These are phyloP conservation scores for Amphiprion clarkii DNA, from an alignment of 2,797 vertebrate genomes.

Conservation along the genomic window DNA sequence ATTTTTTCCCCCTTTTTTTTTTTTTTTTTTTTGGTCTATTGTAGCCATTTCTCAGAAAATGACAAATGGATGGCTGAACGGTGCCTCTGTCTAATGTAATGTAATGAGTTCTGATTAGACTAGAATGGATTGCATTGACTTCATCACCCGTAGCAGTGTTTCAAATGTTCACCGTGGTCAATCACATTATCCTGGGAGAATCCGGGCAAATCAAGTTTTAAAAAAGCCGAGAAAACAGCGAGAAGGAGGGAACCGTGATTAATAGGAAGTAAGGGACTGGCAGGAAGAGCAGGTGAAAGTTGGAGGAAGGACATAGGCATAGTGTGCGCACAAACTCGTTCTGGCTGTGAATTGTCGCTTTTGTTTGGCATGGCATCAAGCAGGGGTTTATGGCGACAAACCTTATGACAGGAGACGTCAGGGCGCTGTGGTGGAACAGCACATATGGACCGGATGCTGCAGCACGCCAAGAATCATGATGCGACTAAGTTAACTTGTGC, in stretches of 20 bases:
- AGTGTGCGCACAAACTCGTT: constrained; percentile 37
- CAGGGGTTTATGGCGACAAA: constrained; percentile 46
- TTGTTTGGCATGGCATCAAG: constrained; percentile 57
- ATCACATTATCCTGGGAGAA: constrained; percentile 41
- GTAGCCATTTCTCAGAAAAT: constrained; percentile 54
- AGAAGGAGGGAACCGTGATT: background rate
- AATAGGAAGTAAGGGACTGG: constrained; percentile 5
- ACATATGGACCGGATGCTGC: constrained; percentile 49
- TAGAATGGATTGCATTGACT: constrained; percentile 62
- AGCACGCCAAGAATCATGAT: constrained; percentile 27
- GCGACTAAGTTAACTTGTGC: constrained; percentile 16
- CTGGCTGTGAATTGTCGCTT: constrained; percentile 44
- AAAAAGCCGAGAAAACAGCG: constrained; percentile 14
- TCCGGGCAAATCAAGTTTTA: constrained; percentile 19
- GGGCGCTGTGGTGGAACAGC: constrained; percentile 45
- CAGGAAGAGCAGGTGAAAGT: constrained; percentile 53
- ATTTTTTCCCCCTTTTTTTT: constrained; percentile 11
- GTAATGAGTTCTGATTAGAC: constrained; percentile 65
- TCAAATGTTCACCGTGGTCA: constrained; percentile 49
- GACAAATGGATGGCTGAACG: constrained; percentile 48
- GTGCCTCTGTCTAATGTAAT: constrained; percentile 57
- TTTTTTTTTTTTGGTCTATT: constrained; percentile 23
- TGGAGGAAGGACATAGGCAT: constrained; percentile 40
- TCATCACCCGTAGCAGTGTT: constrained; percentile 47
- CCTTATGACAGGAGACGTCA: constrained; percentile 56